These are phyloP conservation scores for Steinernema khuongi DNA, from an alignment of 1,140 invertebrate species.

Conservation along the genomic window DNA sequence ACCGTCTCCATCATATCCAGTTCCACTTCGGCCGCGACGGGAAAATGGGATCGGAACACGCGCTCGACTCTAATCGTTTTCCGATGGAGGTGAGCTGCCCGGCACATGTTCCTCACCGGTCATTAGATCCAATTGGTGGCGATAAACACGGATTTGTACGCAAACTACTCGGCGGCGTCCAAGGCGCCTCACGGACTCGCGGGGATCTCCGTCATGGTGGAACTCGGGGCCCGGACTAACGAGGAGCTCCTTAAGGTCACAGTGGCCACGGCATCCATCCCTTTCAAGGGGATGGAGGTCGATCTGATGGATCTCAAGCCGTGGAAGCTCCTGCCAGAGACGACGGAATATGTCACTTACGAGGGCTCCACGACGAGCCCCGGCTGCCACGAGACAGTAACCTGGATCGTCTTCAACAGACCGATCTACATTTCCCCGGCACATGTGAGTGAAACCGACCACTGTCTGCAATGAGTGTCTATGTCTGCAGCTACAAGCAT, in stretches of 20 bases:
- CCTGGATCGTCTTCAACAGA: conserved; percentile 89
- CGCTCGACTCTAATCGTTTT: conserved; percentile 79
- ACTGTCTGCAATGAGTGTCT: conserved; percentile 6
- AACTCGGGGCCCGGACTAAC: conserved; percentile 79
- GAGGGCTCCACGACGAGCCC: conserved; percentile 88
- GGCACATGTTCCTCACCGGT: background rate
- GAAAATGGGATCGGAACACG: conserved; percentile 78
- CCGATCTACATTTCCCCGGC: conserved; percentile 70
- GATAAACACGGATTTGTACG: conserved; percentile 86
- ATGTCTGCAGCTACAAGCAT: conserved; percentile 70
- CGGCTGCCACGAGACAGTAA: conserved; percentile 63
- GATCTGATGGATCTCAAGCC: conserved; percentile 77
- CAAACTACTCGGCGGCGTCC: conserved; percentile 82
- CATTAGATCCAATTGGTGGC: conserved; percentile 83
- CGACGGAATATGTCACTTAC: conserved; percentile 84
- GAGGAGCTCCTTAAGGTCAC: conserved; percentile 76
- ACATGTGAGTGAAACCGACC: conserved; percentile 23
- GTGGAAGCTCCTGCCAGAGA: conserved; percentile 74
- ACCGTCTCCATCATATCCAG: conserved; percentile 69
- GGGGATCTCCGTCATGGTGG: conserved; percentile 81
- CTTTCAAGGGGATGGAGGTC: conserved; percentile 71
- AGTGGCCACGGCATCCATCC: conserved; percentile 76
- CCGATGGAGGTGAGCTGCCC: conserved; percentile 73
- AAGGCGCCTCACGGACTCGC: conserved; percentile 77
- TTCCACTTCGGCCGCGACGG: conserved; percentile 84